phyloP scores from a whole-genome alignment of 2,888 invertebrate genomes.

The Drosophila diplacantha region DNA sequence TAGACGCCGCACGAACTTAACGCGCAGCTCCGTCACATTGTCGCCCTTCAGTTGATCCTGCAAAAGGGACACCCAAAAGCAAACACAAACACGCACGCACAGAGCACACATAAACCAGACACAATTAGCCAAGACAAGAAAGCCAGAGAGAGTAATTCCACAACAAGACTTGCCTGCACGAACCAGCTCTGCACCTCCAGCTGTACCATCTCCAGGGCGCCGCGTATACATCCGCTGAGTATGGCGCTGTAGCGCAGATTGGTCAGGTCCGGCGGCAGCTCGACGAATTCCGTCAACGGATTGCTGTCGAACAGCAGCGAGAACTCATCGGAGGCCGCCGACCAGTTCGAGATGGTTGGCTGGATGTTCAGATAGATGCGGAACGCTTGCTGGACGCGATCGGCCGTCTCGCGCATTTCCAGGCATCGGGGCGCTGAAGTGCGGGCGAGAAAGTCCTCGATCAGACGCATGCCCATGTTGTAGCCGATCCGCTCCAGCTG shows the following conservation, averaged over 20 bases:
- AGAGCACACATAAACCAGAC: slow-evolving; percentile 17
- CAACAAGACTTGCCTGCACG: slow-evolving; percentile 81
- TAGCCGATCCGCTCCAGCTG: slow-evolving; percentile 97
- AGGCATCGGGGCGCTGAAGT: slow-evolving; percentile 93
- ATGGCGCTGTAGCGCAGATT: slow-evolving; percentile 94
- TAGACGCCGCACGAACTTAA: slow-evolving; percentile 95
- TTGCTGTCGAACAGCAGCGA: slow-evolving; percentile 96
- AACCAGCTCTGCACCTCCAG: slow-evolving; percentile 97
- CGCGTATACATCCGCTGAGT: slow-evolving; percentile 93
- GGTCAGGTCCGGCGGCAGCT: slow-evolving; percentile 90
- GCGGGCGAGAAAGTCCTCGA: slow-evolving; percentile 97
- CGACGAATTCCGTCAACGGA: slow-evolving; percentile 98
- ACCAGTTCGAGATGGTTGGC: slow-evolving; percentile 96
- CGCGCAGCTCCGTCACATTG: slow-evolving; percentile 92
- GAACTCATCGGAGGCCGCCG: slow-evolving; percentile 95
- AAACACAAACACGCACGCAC: slow-evolving; percentile 22
- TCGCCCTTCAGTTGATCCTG: slow-evolving; percentile 98
- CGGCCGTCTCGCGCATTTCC: slow-evolving; percentile 98
- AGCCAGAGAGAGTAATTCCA: slow-evolving; percentile 45
- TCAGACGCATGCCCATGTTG: slow-evolving; percentile 97
- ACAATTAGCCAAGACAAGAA: slow-evolving; percentile 25
- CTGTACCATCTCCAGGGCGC: slow-evolving; percentile 99
- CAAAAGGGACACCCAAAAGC: slow-evolving; percentile 32
- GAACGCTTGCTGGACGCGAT: slow-evolving; percentile 91
- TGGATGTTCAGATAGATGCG: slow-evolving; percentile 92